Evolutionary conservation across 2,888 invertebrate species (phyloP), one percentile per base, ranked within the genome.

Genomic region (Sesia apiformis): DNA sequence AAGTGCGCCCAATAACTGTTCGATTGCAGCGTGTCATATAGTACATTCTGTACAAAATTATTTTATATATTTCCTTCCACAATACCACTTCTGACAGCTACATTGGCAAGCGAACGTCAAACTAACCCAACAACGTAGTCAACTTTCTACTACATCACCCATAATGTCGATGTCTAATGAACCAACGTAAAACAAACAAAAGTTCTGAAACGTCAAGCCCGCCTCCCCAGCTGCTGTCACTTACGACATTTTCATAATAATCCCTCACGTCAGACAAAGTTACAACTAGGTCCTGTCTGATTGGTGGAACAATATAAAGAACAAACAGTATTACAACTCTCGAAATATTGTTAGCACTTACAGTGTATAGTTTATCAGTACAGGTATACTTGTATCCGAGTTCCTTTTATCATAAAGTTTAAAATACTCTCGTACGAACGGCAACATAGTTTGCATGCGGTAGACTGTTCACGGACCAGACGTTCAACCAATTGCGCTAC

Each of bases 231-330:
- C 46, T n/a, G 46, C 46, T 46, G 46, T 46, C 46, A 46, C 46
- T 6, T 46, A 7, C 8, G n/a, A 46, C 7, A n/a, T 46, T 46
- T 46, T 23, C n/a, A 46, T 7, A n/a, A 8, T 46, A 46, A 46
- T 46, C 46, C 46, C 23, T 5, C n/a, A 46, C 46, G 46, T 40
- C 46, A 43, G 39, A 46, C 53, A 53, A 53, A 53, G 53, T 53
- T 53, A 53, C 46, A 39, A 43, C 53, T 4, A 43, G 53, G 43
- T 23, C 43, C 38, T 53, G 53, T 38, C 43, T 53, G 53, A 43
- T 38, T 53, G 53, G 53, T 43, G 23, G 39, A 8, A 53, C 42
- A 46, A n/a, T n/a, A n/a, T 4, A 23, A 46, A 4, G 8, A 4
- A 7, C 43, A 46, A 46, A 46, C 46, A 46, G 46, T 46, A 46